Evolutionary conservation across 2,797 vertebrate species (phyloP).

Genomic region (Lepus townsendii): DNA sequence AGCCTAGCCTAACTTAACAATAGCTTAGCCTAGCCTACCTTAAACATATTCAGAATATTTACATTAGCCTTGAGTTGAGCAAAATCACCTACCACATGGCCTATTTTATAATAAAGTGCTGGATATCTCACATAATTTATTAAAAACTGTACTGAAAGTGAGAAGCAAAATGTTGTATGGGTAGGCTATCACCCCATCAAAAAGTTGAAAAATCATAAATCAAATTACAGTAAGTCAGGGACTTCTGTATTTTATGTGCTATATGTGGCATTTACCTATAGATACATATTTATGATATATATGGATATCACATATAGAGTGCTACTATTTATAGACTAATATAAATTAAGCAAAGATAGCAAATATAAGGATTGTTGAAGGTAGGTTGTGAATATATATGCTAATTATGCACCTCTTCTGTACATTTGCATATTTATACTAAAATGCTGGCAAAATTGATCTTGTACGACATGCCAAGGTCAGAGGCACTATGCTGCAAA

Average conservation of each 20-base stretch:
- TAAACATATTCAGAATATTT: no score
- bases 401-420: not conserved
- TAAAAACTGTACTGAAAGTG: no score
- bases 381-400: not conserved
- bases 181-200: no score
- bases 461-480: not conserved
- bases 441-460: slow-evolving; percentile 26
- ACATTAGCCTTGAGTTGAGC: no score
- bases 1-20: no score
- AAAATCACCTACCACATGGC: no score
- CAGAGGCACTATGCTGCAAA: not conserved
- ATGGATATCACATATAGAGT: not conserved
- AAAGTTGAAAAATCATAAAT: no score
- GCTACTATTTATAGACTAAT: not conserved
- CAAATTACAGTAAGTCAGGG: no score
- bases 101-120: no score
- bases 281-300: not conserved
- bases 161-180: no score
- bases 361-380: slow-evolving; percentile 34
- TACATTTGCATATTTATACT: not conserved
- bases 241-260: not conserved
- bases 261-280: not conserved
- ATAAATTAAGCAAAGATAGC: not conserved
- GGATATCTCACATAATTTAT: no score
- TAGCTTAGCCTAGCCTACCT: no score